Conservation (phyloP, 2,888 invertebrate genomes). For the Melanchra persicariae region DNA sequence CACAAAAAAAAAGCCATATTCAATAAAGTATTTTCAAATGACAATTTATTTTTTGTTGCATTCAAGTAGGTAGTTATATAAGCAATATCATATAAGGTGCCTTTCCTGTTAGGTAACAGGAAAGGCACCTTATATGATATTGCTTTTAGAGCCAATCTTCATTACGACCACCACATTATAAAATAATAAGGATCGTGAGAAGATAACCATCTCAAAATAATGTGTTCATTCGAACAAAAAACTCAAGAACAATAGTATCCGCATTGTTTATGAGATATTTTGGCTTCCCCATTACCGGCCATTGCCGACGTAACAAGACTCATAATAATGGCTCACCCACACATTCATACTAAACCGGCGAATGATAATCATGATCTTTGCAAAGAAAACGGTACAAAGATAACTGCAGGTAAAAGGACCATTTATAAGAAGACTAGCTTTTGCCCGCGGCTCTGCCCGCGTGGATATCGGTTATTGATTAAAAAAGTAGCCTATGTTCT, state of each 20-base stretch:
- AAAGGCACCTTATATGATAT: background rate
- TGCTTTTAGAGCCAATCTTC: background rate
- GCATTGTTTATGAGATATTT: constrained; percentile 7
- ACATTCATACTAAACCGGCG: background rate
- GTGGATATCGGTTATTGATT: no score
- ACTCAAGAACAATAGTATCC: constrained; percentile 14
- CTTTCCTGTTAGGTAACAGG: no score
- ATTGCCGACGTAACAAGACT: background rate
- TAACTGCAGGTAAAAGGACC: background rate
- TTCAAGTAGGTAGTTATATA: background rate
- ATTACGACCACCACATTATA: background rate
- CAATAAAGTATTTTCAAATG: no score
- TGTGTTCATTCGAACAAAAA: background rate
- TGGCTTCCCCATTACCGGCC: constrained; percentile 3
- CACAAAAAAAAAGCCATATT: no score
- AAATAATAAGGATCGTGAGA: constrained; percentile 22
- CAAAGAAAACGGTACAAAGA: background rate
- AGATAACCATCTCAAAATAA: constrained; percentile 16
- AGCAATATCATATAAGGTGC: no score
- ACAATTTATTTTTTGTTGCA: background rate
- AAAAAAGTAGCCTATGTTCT: no score
- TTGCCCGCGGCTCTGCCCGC: no score
- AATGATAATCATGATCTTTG: background rate
- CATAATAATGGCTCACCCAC: background rate
- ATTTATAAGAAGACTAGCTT: background rate